Base-by-base conservation (phyloP, 2,113 vertebrate genomes). In the Rhinoderma darwinii region DNA sequence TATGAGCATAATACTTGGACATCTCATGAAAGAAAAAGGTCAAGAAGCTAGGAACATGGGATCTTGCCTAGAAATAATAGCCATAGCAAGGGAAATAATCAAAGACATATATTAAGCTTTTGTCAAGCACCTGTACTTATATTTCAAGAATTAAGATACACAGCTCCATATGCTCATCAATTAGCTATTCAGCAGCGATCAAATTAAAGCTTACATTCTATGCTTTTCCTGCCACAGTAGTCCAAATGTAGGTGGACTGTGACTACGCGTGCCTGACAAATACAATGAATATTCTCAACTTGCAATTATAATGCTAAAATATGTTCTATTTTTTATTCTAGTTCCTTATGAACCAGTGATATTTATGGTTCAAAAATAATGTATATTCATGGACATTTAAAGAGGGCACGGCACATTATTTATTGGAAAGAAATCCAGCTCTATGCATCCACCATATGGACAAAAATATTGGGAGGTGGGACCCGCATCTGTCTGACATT, bases 111-210 rank as follows among this genome's bases (percentile, higher is more conserved):
- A 74, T 41, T 41, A 73, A 44, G 68, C 22, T 56, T 54, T n/a
- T 74, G 44, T 74, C 30, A 25, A 43, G 20, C 37, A 84, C 32
- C 59, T 17, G 50, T 41, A 54, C 50, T 72, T 44, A 44, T 72
- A 72, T 72, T 43, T 74, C 68, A 74, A 74, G 9, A n/a, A 73
- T 56, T 84, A 30, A 32, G 17, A 15, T 44, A 27, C 3, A 4
- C 8, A 11, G 39, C 39, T 78, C 32, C 56, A 54, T 84, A 56
- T 84, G 3, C 15, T 43, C 78, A 63, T 79, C 78, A 61, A 63
- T 84, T 84, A 83, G 27, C 17, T 68, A 84, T 84, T 84, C 82
- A 39, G 47, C 47, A 27, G 82, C 39, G 82, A 35, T 84, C 68
- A 35, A 41, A 80, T 80, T 35, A 37, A 39, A 6, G 51, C 37